A percentile compares a stretch with the other conserved stretches of the same genome.
phyloP scores from a whole-genome alignment of 1,140 invertebrate species.

The Hestina assimilis region DNA sequence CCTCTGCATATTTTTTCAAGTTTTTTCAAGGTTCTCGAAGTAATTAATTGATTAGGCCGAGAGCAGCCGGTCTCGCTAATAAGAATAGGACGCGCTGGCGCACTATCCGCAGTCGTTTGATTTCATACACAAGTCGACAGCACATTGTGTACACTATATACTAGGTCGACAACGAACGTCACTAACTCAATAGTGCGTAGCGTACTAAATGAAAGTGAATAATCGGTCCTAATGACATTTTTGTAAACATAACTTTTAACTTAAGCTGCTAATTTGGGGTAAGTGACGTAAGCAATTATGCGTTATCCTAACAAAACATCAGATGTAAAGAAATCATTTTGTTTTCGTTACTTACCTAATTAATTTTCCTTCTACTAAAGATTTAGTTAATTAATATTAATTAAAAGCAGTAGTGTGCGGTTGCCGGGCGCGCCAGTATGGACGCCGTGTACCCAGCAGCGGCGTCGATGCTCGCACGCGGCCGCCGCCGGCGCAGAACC shows the following conservation, averaged over 20 bases:
- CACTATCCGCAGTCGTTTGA: background rate
- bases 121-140: background rate
- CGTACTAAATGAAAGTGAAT: no score
- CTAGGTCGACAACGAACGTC: background rate
- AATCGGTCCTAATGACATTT: no score
- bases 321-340: no score
- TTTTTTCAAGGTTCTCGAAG: background rate
- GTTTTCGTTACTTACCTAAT: background rate
- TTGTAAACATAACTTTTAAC: background rate
- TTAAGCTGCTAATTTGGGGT: background rate
- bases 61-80: background rate
- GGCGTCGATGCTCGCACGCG: slow-evolving; percentile 81
- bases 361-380: no score
- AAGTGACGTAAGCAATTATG: background rate
- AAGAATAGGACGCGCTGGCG: background rate
- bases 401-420: background rate
- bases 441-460: slow-evolving; percentile 86
- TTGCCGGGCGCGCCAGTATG: slow-evolving; percentile 59
- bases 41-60: background rate
- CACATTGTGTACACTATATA: background rate
- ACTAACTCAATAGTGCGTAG: no score
- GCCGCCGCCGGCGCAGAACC: slow-evolving; percentile 79
- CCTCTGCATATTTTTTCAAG: no score
- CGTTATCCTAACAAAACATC: no score
- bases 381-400: background rate